phyloP scores from a whole-genome alignment of 2,113 vertebrate species.

The Gambusia affinis region DNA sequence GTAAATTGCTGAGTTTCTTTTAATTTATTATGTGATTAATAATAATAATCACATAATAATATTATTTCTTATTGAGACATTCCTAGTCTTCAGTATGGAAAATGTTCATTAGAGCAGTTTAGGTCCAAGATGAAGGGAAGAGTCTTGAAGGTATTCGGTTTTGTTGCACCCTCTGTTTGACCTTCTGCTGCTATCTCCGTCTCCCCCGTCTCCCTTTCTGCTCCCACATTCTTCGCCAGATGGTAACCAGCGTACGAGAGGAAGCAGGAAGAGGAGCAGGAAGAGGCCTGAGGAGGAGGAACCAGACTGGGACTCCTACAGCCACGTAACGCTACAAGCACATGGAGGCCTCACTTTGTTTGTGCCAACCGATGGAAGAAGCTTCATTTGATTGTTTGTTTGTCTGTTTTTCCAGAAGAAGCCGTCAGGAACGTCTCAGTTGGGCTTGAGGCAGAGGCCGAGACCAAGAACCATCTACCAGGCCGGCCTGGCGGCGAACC shows the following conservation, averaged over 20 bases:
- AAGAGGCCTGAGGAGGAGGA: conserved; percentile 71
- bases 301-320: conserved; percentile 67
- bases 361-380: background rate
- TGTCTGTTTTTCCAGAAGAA: conserved; percentile 46
- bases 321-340: conserved; percentile 54
- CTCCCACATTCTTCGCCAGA: conserved; percentile 28
- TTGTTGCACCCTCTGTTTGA: conserved; percentile 38
- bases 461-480: conserved; percentile 73
- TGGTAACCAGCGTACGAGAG: conserved; percentile 37
- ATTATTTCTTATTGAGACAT: too few species aligned
- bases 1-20: too few species aligned
- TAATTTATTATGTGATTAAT: too few species aligned
- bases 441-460: conserved; percentile 63
- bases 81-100: background rate
- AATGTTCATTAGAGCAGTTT: background rate
- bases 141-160: conserved; percentile 14
- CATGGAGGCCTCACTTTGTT: background rate
- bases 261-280: conserved; percentile 73
- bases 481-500: conserved; percentile 46
- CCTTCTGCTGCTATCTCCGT: conserved; percentile 9
- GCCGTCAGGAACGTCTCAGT: conserved; percentile 33
- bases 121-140: background rate
- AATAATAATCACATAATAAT: too few species aligned
- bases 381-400: background rate
- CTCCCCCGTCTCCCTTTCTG: conserved; percentile 1